Percentiles rank a stretch among this genome's conserved stretches.
Evolutionary conservation across 2,113 vertebrate species (phyloP).

Genomic region (Aldabrachelys gigantea): DNA sequence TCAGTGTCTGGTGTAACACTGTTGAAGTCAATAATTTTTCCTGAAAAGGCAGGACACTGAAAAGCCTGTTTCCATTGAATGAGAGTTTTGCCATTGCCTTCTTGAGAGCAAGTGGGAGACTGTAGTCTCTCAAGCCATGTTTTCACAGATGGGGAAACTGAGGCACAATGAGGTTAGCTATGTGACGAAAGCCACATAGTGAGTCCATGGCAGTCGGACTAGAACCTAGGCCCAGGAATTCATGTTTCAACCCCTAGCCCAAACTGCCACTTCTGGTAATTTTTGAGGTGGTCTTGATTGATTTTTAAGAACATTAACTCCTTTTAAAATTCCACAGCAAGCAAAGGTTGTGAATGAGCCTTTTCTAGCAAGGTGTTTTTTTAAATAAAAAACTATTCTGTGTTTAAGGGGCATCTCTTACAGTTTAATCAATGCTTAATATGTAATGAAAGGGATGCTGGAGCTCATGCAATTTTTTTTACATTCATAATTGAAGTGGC

Average conservation of each 20-base stretch:
- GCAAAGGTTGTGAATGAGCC: background rate
- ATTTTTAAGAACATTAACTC: background rate
- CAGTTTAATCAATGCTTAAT: background rate
- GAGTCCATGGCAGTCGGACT: background rate
- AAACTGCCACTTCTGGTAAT: background rate
- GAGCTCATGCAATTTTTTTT: too few relatives aligned
- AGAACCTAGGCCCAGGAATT: background rate
- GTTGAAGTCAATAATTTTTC: background rate
- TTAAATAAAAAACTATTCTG: background rate
- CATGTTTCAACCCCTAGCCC: background rate
- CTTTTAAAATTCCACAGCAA: background rate
- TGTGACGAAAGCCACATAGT: background rate
- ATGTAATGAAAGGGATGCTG: background rate
- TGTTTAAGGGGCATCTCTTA: background rate
- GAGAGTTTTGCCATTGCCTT: too few relatives aligned
- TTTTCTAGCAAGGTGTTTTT: background rate
- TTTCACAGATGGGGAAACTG: too few relatives aligned
- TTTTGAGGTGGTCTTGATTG: background rate
- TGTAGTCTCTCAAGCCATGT: background rate
- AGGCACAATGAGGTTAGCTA: too few relatives aligned
- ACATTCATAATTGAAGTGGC: too few relatives aligned
- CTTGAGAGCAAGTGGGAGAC: too few relatives aligned
- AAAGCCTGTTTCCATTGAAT: background rate
- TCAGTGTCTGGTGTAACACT: background rate
- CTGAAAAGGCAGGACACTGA: background rate